These are phyloP conservation scores for Oreochromis mossambicus DNA, from an alignment of 2,797 vertebrate genomes.

Conservation along the genomic window DNA sequence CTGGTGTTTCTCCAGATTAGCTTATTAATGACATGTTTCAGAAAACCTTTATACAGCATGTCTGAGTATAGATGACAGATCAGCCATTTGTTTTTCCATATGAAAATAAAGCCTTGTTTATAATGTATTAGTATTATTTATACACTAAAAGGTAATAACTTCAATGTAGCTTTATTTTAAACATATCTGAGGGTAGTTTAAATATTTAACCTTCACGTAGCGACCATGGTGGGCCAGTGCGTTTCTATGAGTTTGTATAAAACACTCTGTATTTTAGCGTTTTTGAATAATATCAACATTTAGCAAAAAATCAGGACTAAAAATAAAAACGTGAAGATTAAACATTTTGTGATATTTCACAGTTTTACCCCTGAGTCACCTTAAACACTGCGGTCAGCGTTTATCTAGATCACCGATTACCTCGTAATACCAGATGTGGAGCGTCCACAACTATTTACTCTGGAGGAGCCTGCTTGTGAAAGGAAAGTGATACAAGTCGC, in stretches of 20 bases:
- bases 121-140: not conserved
- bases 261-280: not conserved
- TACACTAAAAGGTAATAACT: not conserved
- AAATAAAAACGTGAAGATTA: accelerated
- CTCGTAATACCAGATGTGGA: not conserved
- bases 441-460: not conserved
- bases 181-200: not conserved
- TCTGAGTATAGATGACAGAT: not conserved
- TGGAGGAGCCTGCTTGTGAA: not conserved
- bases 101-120: not conserved
- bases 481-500: not conserved
- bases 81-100: not conserved
- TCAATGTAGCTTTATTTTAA: not conserved
- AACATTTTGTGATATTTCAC: not conserved
- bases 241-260: not conserved
- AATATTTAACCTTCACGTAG: not conserved
- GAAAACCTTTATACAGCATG: not conserved
- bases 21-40: not conserved
- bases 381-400: not conserved
- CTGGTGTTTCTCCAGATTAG: not conserved
- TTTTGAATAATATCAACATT: not conserved
- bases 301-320: not conserved
- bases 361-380: not conserved
- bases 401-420: not conserved
- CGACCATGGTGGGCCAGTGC: accelerated